Base-by-base conservation (phyloP, 1,140 invertebrate species). In the Cotesia glomerata region DNA sequence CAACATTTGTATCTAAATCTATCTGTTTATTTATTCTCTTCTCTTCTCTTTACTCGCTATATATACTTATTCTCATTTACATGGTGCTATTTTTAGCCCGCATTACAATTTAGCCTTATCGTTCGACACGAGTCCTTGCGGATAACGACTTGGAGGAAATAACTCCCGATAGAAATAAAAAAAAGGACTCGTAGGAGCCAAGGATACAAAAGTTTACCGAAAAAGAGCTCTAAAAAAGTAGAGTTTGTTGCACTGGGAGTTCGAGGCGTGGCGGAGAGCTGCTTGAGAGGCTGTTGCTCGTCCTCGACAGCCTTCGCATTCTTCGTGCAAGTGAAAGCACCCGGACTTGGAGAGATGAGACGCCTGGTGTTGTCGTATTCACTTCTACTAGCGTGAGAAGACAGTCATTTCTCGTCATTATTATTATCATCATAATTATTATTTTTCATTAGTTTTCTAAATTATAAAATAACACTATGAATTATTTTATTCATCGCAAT, bases 281-380 rank as follows among this genome's bases (percentile, higher is more conserved):
- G 18, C 51, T 51, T 58, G 35, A 58, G 52, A 68, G 52, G 32
- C 52, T 68, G 52, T 58, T 67, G 70, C 67, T 70, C 71, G 71
- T 72, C 71, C 71, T 72, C 71, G 78, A 79, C 81, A 83, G 82
- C 84, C 84, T 85, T 85, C 84, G 80, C 84, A 85, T 84, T 84
- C 82, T 84, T 84, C 78, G 79, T 72, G 71, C 63, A 72, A 72
- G 71, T 72, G 71, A 72, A 72, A 72, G 71, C 71, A 67, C 26
- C 63, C 51, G 56, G 56, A 58, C 56, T 58, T 18, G 39, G 16
- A 58, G 72, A 70, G 69, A 70, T 73, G 72, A 73, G 66, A 73
- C 64, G 71, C 62, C 39, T 62, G 64, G 58, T 56, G 62, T 58
- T 36, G 56, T 69, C 65, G 16, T 58, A 58, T 26, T 18, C 14